Evolutionary conservation across 2,113 vertebrate species (phyloP).

Genomic region (Chlorodrepanis virens): DNA sequence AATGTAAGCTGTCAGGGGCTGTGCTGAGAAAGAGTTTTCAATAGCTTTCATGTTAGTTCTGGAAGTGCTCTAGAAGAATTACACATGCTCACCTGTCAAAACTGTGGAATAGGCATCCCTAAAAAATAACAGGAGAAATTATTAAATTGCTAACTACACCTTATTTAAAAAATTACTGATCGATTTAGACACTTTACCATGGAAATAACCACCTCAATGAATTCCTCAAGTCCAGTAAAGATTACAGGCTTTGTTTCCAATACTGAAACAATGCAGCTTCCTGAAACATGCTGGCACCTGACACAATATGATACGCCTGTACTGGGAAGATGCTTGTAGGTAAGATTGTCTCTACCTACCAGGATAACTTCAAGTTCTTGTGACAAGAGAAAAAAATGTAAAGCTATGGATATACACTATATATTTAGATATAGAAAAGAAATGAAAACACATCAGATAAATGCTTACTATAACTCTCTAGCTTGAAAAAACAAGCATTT

Average conservation of each 20-base stretch:
- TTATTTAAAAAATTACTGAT: not conserved
- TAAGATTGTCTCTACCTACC: not conserved
- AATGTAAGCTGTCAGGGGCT: not conserved
- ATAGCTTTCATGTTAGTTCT: not conserved
- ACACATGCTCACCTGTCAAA: not conserved
- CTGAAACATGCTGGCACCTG: not conserved
- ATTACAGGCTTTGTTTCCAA: not conserved
- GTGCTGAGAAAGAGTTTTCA: not conserved
- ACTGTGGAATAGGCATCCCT: not conserved
- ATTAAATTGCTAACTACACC: not conserved
- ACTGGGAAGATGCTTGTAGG: not conserved
- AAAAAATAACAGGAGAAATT: not conserved
- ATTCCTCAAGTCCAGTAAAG: not conserved
- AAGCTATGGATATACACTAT: not conserved
- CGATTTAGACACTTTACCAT: not conserved
- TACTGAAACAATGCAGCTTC: not conserved
- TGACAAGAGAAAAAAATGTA: not conserved
- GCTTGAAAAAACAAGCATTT: conserved; percentile 2
- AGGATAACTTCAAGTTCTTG: not conserved
- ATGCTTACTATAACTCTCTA: not conserved
- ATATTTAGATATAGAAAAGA: not conserved
- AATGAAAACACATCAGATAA: not conserved
- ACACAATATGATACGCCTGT: not conserved
- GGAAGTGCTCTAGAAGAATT: not conserved
- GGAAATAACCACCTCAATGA: not conserved